These are phyloP conservation scores for Podarcis cretensis DNA, from an alignment of 2,113 vertebrate genomes.

Conservation along the genomic window DNA sequence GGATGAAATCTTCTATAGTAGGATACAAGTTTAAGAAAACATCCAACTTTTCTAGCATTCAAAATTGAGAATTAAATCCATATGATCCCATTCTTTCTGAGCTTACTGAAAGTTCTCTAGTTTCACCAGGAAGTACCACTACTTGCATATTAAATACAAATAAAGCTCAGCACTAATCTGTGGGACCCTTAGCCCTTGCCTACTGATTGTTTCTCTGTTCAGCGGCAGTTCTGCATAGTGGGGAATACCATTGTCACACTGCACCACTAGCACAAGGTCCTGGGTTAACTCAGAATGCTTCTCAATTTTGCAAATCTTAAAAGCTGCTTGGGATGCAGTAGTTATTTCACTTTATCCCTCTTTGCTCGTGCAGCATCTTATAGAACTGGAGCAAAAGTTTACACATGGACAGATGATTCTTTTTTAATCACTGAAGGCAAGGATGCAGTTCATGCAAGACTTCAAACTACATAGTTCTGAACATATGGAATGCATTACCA, in stretches of 20 bases:
- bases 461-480: neutral
- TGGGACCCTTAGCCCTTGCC: neutral
- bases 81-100: conserved; percentile 12
- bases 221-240: neutral
- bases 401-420: neutral
- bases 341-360: neutral
- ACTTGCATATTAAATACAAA: neutral
- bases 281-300: neutral
- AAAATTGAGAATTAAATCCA: neutral
- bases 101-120: neutral
- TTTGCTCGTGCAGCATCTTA: neutral
- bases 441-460: neutral
- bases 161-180: neutral
- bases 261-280: neutral
- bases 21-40: conserved; percentile 11
- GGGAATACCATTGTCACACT: neutral
- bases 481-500: conserved; percentile 37
- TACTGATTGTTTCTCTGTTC: neutral
- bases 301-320: neutral
- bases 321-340: neutral
- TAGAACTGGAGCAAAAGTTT: neutral
- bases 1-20: conserved; percentile 7
- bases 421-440: neutral
- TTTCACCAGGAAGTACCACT: neutral
- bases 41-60: neutral